Base-by-base conservation (phyloP, 2,888 invertebrate species). In the Ashinkailepas kermadecensis region DNA sequence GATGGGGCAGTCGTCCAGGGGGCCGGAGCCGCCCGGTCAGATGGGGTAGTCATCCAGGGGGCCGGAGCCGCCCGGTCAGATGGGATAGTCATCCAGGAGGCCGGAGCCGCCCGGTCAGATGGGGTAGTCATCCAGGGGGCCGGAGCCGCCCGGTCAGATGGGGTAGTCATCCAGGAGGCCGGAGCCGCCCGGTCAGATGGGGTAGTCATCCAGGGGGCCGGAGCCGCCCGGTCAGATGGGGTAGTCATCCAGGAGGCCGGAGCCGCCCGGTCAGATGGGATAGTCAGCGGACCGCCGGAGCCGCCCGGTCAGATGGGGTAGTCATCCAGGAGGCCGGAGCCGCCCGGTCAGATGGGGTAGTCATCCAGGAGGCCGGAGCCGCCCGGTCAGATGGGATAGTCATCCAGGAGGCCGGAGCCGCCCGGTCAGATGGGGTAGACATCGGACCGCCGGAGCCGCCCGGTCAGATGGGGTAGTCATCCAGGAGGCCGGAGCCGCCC, bases 391-490 rank as follows among this genome's bases (percentile, higher is more conserved):
- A 39, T 4, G 39, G 39, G 39, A 39, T 39, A 1, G n/a, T n/a
- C n/a, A n/a, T n/a, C n/a, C n/a, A n/a, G n/a, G n/a, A n/a, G n/a
- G 1, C 97, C 97, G 0, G 96, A 96, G 13, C 93, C 95, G 6
- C 94, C 96, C 12, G 94, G 94, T 82, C 88, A 85, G 64, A 39
- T 4, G 39, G 39, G 39, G 4, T 39, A 1, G n/a, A n/a, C n/a
- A n/a, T n/a, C 87, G 97, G 97, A 15, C 96, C 97, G 1, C 97
- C 97, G 0, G 96, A 96, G 13, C 93, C 95, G 6, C 94, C 96
- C 12, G 94, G 94, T 82, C 88, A 85, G 64, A 39, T 4, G 39
- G 39, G 39, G 4, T 39, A 1, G n/a, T n/a, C n/a, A n/a, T n/a
- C n/a, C n/a, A n/a, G n/a, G n/a, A n/a, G n/a, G 1, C 97, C 97